Conservation (phyloP, 2,113 vertebrate species). For the Pelecanus crispus region DNA sequence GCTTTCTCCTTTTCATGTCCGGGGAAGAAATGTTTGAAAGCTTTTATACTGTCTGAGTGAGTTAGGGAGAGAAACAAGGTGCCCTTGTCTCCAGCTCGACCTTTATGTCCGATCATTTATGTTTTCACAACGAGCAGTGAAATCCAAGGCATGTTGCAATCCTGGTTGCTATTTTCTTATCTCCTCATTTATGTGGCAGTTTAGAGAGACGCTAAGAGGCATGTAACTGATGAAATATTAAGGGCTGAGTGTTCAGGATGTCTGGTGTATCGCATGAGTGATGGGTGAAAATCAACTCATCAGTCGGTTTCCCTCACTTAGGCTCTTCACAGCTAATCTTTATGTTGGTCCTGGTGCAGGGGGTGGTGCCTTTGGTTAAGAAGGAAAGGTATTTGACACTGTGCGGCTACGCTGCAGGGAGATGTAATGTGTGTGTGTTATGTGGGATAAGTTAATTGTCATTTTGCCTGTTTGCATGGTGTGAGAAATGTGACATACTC, state of each 20-base stretch:
- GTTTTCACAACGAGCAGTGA: not conserved
- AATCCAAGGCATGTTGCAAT: not conserved
- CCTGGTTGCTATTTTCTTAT: not conserved
- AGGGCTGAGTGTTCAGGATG: not conserved
- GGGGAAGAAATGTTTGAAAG: slow-evolving; percentile 13
- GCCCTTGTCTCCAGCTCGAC: not conserved
- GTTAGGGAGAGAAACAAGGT: not conserved
- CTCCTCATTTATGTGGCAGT: not conserved
- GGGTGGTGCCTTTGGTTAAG: not conserved
- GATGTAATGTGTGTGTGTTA: not conserved
- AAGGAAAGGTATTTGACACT: not conserved
- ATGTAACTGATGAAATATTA: not conserved
- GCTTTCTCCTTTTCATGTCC: slow-evolving; percentile 3
- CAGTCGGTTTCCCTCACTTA: not conserved
- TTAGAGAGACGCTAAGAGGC: not conserved
- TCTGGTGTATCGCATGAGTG: accelerated
- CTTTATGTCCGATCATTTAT: not conserved
- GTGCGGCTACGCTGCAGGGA: not conserved
- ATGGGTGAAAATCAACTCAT: not conserved
- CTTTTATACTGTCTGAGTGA: not conserved
- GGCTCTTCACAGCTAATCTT: not conserved
- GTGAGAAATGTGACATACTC: not conserved
- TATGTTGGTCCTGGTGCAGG: not conserved
- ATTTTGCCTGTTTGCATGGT: not conserved
- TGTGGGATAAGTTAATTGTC: not conserved